Conservation (phyloP, 2,797 vertebrate genomes). For the Sebastes steindachneri region DNA sequence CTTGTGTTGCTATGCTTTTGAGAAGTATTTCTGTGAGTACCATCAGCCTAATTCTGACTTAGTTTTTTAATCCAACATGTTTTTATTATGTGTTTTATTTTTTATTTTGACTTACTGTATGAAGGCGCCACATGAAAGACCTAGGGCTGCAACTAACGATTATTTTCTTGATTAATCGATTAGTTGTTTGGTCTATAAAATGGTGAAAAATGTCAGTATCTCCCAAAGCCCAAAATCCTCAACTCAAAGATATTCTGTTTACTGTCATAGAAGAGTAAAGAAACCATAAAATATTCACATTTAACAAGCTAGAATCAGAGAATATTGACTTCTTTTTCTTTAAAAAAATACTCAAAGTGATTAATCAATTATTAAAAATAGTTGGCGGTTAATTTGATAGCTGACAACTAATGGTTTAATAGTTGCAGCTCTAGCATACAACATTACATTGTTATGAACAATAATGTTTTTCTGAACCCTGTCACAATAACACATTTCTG, state of each 20-base stretch:
- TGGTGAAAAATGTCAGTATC: no score
- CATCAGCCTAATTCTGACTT: not conserved
- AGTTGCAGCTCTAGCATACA: accelerated
- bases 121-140: not conserved
- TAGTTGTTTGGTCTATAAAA: no score
- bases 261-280: no score
- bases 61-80: not conserved
- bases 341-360: not conserved
- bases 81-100: not conserved
- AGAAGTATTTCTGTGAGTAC: not conserved
- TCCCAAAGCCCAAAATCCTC: accelerated
- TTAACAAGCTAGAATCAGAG: accelerated
- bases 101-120: not conserved
- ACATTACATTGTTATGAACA: not conserved
- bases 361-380: no score
- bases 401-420: accelerated
- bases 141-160: not conserved
- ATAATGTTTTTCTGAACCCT: not conserved
- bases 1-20: not conserved
- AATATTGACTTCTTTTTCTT: no score
- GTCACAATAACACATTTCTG: not conserved
- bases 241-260: no score
- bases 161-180: no score
- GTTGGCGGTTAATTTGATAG: accelerated
- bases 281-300: no score